These are phyloP conservation scores for Rapana venosa DNA, from an alignment of 2,888 invertebrate species.

Conservation along the genomic window DNA sequence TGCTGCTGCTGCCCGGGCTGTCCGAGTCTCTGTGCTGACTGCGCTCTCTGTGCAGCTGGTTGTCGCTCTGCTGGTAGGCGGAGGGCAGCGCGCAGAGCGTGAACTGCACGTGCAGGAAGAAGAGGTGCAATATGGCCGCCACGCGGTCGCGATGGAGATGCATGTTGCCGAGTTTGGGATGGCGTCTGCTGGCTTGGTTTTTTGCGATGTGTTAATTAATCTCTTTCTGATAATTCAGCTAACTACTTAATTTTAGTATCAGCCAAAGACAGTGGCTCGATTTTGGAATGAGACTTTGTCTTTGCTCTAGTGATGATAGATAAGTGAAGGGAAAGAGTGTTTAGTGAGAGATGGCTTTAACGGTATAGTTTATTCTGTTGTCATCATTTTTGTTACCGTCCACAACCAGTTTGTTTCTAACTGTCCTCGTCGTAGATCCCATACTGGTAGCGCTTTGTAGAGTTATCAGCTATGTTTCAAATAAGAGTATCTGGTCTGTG, in stretches of 20 bases:
- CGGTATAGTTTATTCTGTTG: no score
- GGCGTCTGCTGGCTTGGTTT: no score
- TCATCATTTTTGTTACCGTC: no score
- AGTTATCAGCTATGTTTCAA: no score
- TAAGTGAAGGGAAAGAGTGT: no score
- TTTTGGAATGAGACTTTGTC: background rate
- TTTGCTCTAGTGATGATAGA: background rate
- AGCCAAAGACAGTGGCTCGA: background rate
- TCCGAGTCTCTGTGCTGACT: background rate
- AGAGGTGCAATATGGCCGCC: background rate
- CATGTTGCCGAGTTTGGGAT: background rate
- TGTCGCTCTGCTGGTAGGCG: background rate
- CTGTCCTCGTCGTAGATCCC: no score
- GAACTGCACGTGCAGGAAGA: constrained; percentile 31
- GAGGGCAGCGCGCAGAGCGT: constrained; percentile 6
- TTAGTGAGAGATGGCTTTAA: no score
- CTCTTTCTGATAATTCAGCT: background rate
- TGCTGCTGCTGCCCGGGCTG: background rate
- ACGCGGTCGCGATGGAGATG: background rate
- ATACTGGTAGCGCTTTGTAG: no score
- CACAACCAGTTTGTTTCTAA: no score
- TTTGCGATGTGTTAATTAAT: background rate
- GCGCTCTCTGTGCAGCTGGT: constrained; percentile 2
- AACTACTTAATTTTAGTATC: background rate
- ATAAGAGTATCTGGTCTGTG: no score